phyloP scores from a whole-genome alignment of 2,113 vertebrate genomes.

The Sceloporus undulatus region DNA sequence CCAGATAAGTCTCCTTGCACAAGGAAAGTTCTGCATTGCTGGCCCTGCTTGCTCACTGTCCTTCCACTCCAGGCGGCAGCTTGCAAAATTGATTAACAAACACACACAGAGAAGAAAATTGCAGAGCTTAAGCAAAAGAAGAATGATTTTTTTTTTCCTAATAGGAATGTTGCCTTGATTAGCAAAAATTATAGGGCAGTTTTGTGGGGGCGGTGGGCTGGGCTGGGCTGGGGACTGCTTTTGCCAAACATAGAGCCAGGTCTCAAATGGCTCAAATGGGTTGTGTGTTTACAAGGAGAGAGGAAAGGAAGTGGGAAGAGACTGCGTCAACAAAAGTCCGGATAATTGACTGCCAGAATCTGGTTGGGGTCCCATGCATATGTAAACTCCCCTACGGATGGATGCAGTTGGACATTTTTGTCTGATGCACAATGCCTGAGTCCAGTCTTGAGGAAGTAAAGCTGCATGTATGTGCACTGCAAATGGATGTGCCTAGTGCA shows the following conservation, averaged over 20 bases:
- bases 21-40: not conserved
- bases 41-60: not conserved
- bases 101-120: conserved; percentile 58
- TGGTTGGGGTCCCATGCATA: no score
- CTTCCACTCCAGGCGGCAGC: not conserved
- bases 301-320: not conserved
- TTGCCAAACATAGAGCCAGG: not conserved
- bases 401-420: no score
- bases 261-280: not conserved
- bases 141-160: conserved; percentile 39
- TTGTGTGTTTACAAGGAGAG: not conserved
- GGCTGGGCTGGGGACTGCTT: no score
- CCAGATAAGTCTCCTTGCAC: not conserved
- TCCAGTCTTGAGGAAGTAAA: no score
- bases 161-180: conserved; percentile 54
- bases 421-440: no score
- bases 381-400: no score
- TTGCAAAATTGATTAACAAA: conserved; percentile 56
- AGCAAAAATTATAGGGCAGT: not conserved
- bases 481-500: no score
- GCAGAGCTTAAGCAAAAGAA: conserved; percentile 41
- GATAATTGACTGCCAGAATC: not conserved
- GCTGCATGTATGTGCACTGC: no score
- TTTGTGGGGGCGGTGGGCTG: not conserved
- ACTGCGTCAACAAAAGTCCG: not conserved